Evolutionary conservation across 2,797 vertebrate species (phyloP), one percentile per base, ranked within the genome.

Genomic region (Monodelphis domestica): DNA sequence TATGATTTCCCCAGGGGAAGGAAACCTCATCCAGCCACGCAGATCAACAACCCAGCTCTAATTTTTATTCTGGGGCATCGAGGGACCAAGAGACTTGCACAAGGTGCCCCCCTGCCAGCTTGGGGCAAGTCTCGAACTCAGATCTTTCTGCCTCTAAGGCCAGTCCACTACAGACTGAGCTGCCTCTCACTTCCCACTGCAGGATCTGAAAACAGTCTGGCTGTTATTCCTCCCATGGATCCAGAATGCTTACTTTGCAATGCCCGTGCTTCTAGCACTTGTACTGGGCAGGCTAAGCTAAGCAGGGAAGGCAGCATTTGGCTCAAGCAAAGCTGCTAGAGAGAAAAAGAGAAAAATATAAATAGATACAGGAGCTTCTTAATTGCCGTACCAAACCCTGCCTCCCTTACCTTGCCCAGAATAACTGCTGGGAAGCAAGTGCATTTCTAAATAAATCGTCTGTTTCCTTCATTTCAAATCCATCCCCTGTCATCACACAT

Each of bases 231-330:
- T 50, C 24, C 24, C 45, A 78, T 84, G 38, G 45, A 84, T 50
- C 38, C 70, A 84, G 70, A 84, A 84, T 84, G 70, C 70, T 84
- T 84, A 84, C 38, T 84, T 84, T 84, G 70, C 70, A 84, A 84
- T 45, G 70, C 70, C 70, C 33, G 38, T 50, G 38, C 11, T 84
- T 50, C 38, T 84, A 84, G 70, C 70, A 84, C 38, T 84, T 84
- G 70, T 45, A 28, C 21, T 84, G 70, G 38, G 38, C 21, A 84
- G 70, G 24, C 9, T 84, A 45, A 84, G 70, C 9, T 84, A 45
- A 84, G 70, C 9, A 50, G 21, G 38, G 38, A 84, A 84, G 70
- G 70, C 70, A 84, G 38, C 70, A 84, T 84, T 84, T 84, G 70
- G 70, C 70, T 50, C 21, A 84, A 84, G 70, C 38, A 50, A 50